Conservation (phyloP, 2,797 vertebrate genomes). For the Pangasius larnaudii region DNA sequence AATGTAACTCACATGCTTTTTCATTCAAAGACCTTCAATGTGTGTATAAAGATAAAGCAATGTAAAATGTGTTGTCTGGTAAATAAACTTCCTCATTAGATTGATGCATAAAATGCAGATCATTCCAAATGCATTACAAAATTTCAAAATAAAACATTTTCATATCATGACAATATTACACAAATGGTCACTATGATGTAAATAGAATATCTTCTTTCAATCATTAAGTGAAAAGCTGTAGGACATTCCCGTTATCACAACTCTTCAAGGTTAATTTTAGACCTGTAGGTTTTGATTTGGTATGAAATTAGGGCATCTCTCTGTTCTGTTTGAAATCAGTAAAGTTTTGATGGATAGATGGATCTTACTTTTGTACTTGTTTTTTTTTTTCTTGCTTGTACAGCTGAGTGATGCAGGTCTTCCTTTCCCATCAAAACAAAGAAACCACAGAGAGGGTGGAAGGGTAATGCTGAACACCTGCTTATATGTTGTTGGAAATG, state of each 20-base stretch:
- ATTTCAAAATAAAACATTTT: not conserved
- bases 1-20: not conserved
- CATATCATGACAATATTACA: not conserved
- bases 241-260: not conserved
- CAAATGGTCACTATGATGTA: not conserved
- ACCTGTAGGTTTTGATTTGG: not conserved
- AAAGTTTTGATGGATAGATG: not conserved
- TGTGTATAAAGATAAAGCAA: not conserved
- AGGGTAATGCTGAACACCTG: conserved; percentile 13
- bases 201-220: not conserved
- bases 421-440: conserved; percentile 2
- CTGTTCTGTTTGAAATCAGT: not conserved
- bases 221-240: not conserved
- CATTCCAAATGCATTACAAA: too few species aligned
- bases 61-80: not conserved
- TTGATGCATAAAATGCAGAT: not conserved
- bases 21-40: not conserved
- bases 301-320: not conserved
- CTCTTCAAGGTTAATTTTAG: not conserved
- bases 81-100: not conserved
- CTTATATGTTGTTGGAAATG: conserved; percentile 2
- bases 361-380: not conserved
- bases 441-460: not conserved
- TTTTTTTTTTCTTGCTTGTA: not conserved
- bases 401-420: not conserved